A percentile compares a stretch with the other conserved stretches of the same genome.
These are phyloP conservation scores for Micronisus gabar DNA, from an alignment of 2,113 vertebrate genomes.

Conservation along the genomic window DNA sequence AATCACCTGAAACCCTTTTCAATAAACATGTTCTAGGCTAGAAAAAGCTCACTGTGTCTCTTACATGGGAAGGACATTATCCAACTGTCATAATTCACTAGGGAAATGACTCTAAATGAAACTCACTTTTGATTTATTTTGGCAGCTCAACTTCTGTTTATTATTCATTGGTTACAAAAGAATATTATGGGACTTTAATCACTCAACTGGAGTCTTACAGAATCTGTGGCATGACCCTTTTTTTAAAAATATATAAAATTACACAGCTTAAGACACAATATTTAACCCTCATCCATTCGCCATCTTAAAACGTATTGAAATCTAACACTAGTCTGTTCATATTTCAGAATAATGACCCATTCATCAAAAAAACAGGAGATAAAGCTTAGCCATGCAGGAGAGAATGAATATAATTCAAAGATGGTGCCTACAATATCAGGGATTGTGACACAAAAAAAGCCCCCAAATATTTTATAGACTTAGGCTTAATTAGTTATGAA, in stretches of 20 bases:
- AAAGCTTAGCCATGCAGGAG: not conserved
- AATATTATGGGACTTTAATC: conserved; percentile 1
- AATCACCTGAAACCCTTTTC: conserved; percentile 41
- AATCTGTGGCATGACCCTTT: not conserved
- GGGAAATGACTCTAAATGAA: conserved; percentile 39
- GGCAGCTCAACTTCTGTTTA: conserved; percentile 35
- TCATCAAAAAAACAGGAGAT: not conserved
- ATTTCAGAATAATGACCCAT: not conserved
- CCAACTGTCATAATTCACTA: conserved; percentile 25
- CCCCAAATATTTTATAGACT: not conserved
- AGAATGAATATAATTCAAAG: not conserved
- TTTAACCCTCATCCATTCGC: not conserved
- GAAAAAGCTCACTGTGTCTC: not conserved
- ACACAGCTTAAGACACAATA: not conserved
- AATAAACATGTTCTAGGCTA: conserved; percentile 17
- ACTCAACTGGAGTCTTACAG: not conserved
- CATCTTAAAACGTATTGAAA: not conserved
- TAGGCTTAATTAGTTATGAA: not conserved
- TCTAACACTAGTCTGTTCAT: not conserved
- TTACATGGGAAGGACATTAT: conserved; percentile 24
- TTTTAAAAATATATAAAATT: not conserved
- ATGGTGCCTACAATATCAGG: not conserved
- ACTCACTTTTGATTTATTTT: conserved; percentile 12
- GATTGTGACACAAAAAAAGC: not conserved
- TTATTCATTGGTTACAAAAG: conserved; percentile 47